These are phyloP conservation scores for Trigoniulus corallinus DNA, from an alignment of 1,140 invertebrate genomes.

Conservation along the genomic window DNA sequence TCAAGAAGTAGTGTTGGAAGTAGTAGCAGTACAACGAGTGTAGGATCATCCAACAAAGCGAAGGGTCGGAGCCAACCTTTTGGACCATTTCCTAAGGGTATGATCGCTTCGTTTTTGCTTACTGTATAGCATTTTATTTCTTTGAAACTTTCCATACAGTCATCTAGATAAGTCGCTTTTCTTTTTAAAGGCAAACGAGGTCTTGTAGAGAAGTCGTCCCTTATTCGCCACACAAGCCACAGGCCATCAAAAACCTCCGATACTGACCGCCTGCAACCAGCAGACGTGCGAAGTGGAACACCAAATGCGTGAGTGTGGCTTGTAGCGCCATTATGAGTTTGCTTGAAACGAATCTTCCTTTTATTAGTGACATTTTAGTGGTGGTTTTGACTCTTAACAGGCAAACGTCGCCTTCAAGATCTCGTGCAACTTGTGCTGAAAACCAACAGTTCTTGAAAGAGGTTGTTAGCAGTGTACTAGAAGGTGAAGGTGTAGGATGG, in stretches of 20 bases:
- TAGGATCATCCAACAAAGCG: conserved; percentile 17
- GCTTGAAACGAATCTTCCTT: too few relatives aligned
- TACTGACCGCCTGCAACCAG: conserved; percentile 8
- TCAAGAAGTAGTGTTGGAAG: conserved; percentile 11
- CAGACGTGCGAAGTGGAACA: conserved; percentile 14
- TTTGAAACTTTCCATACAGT: background rate
- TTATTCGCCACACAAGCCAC: conserved; percentile 58
- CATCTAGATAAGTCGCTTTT: background rate
- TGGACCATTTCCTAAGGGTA: conserved; percentile 24
- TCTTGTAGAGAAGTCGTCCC: conserved; percentile 69
- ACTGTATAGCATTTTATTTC: too few relatives aligned
- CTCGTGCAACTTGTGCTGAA: conserved; percentile 25
- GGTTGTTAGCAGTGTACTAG: conserved; percentile 75
- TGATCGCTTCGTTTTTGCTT: too few relatives aligned
- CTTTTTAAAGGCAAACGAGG: conserved; percentile 44
- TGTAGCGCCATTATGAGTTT: too few relatives aligned
- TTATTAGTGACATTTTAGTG: too few relatives aligned
- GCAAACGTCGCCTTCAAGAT: background rate
- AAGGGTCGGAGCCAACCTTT: conserved; percentile 40
- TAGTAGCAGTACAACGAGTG: conserved; percentile 8
- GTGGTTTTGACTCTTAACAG: too few relatives aligned
- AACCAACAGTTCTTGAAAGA: conserved; percentile 43
- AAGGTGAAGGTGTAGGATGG: conserved; percentile 95
- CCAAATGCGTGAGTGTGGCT: too few relatives aligned
- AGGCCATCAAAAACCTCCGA: conserved; percentile 1